Conservation (phyloP, 2,797 vertebrate genomes). For the Propithecus perrieri region DNA sequence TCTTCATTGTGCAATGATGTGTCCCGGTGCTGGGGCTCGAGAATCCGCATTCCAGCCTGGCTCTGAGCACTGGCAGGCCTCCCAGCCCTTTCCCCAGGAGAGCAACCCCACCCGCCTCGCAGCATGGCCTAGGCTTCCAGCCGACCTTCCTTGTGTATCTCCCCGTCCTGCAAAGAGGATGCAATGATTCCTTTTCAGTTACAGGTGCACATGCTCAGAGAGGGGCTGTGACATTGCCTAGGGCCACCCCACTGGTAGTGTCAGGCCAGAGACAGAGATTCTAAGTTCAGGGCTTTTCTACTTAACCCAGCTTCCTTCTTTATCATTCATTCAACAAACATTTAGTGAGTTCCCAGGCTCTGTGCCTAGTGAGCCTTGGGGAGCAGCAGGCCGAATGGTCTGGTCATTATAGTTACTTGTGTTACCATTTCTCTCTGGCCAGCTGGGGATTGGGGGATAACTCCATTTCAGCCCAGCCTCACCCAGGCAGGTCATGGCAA, state of each 20-base stretch:
- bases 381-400: fast-evolving
- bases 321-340: neutral
- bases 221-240: neutral
- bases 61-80: neutral
- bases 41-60: neutral
- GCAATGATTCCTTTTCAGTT: neutral
- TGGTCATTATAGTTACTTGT: neutral
- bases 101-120: too few relatives aligned
- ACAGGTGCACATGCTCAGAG: neutral
- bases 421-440: neutral
- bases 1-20: fast-evolving
- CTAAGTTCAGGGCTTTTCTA: neutral
- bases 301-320: neutral
- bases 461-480: neutral
- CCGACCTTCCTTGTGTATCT: neutral
- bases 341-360: neutral
- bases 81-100: too few relatives aligned
- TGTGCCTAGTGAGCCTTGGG: fast-evolving
- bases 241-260: neutral
- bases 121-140: neutral
- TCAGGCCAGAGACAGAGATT: neutral
- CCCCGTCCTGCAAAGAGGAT: neutral
- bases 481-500: neutral
- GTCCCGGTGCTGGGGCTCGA: neutral
- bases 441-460: neutral